These are phyloP conservation scores for Pseudopodoces humilis DNA, from an alignment of 2,113 vertebrate species.

Conservation along the genomic window DNA sequence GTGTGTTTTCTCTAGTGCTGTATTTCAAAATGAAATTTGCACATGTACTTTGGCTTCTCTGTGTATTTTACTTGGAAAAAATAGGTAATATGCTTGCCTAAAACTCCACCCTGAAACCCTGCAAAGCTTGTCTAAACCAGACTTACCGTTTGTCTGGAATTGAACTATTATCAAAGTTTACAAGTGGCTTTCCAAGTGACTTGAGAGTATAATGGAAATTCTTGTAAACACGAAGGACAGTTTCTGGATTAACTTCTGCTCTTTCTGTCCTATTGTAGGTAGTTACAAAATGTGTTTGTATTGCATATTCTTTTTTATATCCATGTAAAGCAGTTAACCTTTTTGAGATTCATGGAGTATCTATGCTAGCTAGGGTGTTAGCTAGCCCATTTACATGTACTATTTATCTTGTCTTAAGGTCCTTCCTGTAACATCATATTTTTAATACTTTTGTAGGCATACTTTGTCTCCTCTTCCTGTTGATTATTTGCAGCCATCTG, in stretches of 20 bases:
- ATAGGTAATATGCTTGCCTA: background rate
- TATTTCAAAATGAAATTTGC: background rate
- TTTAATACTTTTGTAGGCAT: conserved; percentile 70
- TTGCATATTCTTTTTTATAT: background rate
- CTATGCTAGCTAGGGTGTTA: background rate
- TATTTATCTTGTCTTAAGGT: background rate
- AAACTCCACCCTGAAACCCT: background rate
- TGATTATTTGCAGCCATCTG: conserved; percentile 84
- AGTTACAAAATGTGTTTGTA: background rate
- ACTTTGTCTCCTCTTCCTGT: conserved; percentile 78
- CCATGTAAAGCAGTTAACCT: background rate
- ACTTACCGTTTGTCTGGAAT: background rate
- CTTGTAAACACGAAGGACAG: background rate
- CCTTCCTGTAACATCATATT: background rate
- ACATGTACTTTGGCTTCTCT: background rate
- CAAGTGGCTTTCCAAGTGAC: background rate
- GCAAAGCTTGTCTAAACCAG: background rate
- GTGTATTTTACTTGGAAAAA: background rate
- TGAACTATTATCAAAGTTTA: background rate
- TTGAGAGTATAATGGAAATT: background rate
- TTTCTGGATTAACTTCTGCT: background rate
- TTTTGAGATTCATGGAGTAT: background rate
- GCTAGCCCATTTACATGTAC: background rate
- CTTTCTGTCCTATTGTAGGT: background rate
- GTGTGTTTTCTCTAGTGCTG: background rate